Percentiles rank a stretch among this genome's conserved stretches.
Conservation (phyloP, 2,888 invertebrate species). For the Neoaliturus tenellus region DNA sequence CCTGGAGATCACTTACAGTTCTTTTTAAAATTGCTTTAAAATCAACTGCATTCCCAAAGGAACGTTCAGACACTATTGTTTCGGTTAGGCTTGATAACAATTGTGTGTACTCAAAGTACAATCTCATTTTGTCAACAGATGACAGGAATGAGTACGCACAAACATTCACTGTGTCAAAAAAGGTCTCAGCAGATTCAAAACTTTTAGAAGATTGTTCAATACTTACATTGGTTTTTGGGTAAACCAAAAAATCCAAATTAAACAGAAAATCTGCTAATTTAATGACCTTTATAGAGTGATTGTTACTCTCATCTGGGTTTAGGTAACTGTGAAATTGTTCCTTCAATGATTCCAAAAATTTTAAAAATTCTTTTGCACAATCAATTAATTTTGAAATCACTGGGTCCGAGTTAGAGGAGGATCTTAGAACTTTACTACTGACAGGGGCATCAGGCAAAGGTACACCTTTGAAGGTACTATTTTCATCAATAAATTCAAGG, state of each 20-base stretch:
- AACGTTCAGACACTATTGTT: constrained; percentile 2
- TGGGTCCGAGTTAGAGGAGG: background rate
- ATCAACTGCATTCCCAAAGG: background rate
- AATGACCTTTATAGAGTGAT: constrained; percentile 39
- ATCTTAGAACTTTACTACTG: constrained; percentile 31
- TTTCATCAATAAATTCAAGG: background rate
- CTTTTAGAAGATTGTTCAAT: background rate
- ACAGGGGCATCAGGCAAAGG: constrained; percentile 42
- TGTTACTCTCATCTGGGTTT: constrained; percentile 30
- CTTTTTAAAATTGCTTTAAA: constrained; percentile 30
- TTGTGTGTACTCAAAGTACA: background rate
- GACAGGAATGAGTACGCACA: background rate
- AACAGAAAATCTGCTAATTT: constrained; percentile 38
- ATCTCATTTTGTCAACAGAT: background rate
- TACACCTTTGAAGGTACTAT: constrained; percentile 39
- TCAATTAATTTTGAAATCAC: background rate
- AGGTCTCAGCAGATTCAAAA: background rate
- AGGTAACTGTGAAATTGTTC: constrained; percentile 4
- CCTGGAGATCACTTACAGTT: background rate
- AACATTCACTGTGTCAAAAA: background rate
- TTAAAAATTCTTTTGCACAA: constrained; percentile 7
- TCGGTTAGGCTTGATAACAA: constrained; percentile 8
- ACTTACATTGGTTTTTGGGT: background rate
- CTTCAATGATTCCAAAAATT: constrained; percentile 28
- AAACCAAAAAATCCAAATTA: constrained; percentile 21